Evolutionary conservation across 2,797 vertebrate species (phyloP).

Genomic region (Garrulus glandarius): DNA sequence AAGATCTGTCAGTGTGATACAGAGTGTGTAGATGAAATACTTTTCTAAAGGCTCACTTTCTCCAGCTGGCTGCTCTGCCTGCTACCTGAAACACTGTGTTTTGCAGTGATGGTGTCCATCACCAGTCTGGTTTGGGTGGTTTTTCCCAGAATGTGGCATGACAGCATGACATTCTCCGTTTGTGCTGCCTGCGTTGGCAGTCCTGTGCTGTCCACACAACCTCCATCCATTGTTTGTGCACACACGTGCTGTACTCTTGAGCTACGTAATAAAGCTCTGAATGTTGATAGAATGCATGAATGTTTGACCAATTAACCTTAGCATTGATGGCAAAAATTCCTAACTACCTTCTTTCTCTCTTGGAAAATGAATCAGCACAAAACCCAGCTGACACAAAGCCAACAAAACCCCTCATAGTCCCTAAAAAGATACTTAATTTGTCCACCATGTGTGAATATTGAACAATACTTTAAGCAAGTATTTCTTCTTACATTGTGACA

Average conservation of each 20-base stretch:
- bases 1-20: neutral
- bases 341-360: neutral
- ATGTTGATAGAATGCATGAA: neutral
- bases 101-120: neutral
- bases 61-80: neutral
- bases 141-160: neutral
- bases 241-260: neutral
- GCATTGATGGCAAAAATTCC: neutral
- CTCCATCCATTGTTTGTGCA: neutral
- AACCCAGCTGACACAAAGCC: neutral
- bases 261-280: neutral
- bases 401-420: neutral
- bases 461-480: neutral
- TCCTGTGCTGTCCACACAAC: neutral
- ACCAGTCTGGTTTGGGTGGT: neutral
- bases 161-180: neutral
- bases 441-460: neutral
- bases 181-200: neutral
- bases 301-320: neutral
- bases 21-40: neutral
- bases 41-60: neutral
- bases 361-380: neutral
- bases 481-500: neutral
- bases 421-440: neutral
- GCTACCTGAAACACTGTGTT: neutral